Conservation (phyloP, 2,113 vertebrate species). For the Microcebus ravelobensis region DNA sequence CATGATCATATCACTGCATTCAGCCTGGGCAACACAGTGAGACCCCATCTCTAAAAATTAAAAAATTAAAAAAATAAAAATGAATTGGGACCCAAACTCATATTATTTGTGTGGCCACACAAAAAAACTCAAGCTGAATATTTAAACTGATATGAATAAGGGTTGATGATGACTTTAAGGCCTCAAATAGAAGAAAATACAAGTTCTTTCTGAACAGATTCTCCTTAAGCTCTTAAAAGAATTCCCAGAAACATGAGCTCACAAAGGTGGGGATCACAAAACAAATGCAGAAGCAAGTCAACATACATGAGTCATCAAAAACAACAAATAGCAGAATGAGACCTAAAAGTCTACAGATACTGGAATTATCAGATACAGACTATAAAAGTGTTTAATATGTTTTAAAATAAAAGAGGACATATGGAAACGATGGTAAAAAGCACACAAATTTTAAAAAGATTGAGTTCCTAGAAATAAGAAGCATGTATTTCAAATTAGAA, state of each 20-base stretch:
- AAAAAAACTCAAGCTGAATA: not conserved
- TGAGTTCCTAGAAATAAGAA: slow-evolving; percentile 24
- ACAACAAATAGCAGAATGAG: not conserved
- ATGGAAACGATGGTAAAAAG: not conserved
- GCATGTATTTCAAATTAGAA: not conserved
- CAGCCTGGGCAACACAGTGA: no score
- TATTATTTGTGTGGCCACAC: not conserved
- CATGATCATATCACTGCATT: no score
- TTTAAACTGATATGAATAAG: not conserved
- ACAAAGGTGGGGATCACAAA: not conserved
- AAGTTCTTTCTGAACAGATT: not conserved
- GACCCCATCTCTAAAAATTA: no score
- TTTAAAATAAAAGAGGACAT: not conserved
- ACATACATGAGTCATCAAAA: not conserved
- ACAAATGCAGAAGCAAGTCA: not conserved
- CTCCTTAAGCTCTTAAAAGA: slow-evolving; percentile 3
- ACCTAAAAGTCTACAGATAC: not conserved
- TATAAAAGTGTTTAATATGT: not conserved
- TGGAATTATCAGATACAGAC: not conserved
- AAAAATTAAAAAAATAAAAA: not conserved
- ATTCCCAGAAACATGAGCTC: not conserved
- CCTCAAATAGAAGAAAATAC: slow-evolving; percentile 23
- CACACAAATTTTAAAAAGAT: not conserved
- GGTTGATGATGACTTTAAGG: not conserved
- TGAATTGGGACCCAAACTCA: not conserved